Evolutionary conservation across 2,113 vertebrate species (phyloP).

Genomic region (Myotis davidii): DNA sequence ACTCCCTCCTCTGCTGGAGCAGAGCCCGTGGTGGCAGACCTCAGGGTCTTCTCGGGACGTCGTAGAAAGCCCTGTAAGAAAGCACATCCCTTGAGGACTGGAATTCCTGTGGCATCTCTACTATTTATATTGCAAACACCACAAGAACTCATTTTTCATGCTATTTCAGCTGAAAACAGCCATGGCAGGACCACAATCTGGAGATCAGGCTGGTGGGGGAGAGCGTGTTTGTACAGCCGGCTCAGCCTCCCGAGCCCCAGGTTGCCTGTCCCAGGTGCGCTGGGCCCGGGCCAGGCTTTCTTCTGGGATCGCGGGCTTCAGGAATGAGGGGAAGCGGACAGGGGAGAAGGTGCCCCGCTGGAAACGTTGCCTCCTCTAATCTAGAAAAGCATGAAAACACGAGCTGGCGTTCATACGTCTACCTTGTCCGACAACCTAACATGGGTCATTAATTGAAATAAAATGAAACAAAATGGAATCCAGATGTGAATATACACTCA

Average conservation of each 20-base stretch:
- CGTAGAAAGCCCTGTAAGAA: conserved; percentile 11
- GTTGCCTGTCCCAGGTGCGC: conserved; percentile 70
- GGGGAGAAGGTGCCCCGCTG: neutral
- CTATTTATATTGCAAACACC: conserved; percentile 78
- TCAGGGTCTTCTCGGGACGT: conserved; percentile 73
- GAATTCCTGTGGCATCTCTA: conserved; percentile 67
- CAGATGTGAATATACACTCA: conserved; percentile 38
- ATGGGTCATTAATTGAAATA: conserved; percentile 61
- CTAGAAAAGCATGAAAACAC: neutral
- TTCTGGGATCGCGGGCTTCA: conserved; percentile 59
- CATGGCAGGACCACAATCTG: neutral
- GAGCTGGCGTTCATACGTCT: neutral
- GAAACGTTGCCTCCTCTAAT: neutral
- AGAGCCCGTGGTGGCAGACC: neutral
- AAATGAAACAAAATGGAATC: conserved; percentile 62
- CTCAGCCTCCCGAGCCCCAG: conserved; percentile 7
- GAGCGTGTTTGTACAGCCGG: neutral
- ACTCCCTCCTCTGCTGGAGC: neutral
- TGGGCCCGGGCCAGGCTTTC: conserved; percentile 62
- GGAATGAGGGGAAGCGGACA: conserved; percentile 35
- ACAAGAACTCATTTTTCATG: conserved; percentile 72
- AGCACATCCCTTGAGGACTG: conserved; percentile 59
- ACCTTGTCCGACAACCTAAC: conserved; percentile 58
- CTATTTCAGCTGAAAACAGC: conserved; percentile 73
- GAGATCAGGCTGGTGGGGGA: conserved; percentile 36